Percentiles rank a stretch among this genome's conserved stretches.
These are phyloP conservation scores for Ceramica pisi DNA, from an alignment of 2,888 invertebrate genomes.

Conservation along the genomic window DNA sequence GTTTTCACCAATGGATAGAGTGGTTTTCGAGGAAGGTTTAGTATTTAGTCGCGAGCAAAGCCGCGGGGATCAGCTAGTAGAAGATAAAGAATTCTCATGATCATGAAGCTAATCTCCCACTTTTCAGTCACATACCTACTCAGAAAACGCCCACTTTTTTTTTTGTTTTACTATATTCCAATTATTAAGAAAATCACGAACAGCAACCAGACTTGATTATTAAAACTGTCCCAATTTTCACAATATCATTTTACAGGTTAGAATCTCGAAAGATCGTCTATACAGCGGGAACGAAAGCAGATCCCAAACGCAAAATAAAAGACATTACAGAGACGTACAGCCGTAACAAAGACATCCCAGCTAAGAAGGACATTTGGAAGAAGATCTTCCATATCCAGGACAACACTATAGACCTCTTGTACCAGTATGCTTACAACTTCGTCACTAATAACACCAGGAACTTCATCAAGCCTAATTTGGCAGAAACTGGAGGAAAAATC, in stretches of 20 bases:
- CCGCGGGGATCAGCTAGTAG: no score
- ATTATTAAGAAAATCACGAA: no score
- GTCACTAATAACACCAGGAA: constrained; percentile 92
- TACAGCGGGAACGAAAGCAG: constrained; percentile 78
- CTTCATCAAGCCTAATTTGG: constrained; percentile 93
- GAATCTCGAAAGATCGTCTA: constrained; percentile 80
- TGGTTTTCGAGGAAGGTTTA: no score
- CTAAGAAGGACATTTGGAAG: constrained; percentile 92
- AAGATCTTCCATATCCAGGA: constrained; percentile 92
- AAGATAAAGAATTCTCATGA: no score
- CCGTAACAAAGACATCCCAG: constrained; percentile 89
- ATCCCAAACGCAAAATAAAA: constrained; percentile 80
- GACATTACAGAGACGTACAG: constrained; percentile 92
- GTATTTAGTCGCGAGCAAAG: no score
- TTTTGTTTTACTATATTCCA: no score
- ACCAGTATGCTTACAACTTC: constrained; percentile 92
- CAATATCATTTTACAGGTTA: constrained; percentile 70
- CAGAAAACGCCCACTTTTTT: no score
- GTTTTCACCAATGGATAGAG: no score
- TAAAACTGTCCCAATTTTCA: no score
- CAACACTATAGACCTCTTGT: constrained; percentile 91
- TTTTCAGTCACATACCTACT: no score
- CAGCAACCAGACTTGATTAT: no score
- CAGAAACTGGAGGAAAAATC: constrained; percentile 93
- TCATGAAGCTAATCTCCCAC: no score